Evolutionary conservation across 2,797 vertebrate species (phyloP).

Genomic region (Propithecus deckenii): DNA sequence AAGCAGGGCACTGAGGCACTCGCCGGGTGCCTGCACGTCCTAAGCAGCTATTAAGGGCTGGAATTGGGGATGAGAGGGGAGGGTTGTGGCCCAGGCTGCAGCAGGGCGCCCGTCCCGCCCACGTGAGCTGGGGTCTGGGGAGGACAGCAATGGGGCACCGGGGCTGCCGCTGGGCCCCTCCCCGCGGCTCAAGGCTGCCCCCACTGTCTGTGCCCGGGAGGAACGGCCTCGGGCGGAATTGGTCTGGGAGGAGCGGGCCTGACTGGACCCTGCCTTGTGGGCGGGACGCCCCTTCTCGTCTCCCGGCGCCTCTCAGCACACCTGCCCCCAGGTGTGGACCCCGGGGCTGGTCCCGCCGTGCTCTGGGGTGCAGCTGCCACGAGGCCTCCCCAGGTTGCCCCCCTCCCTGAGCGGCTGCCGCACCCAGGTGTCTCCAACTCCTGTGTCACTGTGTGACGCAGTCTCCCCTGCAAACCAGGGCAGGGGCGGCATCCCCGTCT

Average conservation of each 20-base stretch:
- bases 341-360: background rate
- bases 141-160: fast-evolving
- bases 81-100: background rate
- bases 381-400: background rate
- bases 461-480: background rate
- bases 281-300: fast-evolving
- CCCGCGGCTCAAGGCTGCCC: too few species aligned
- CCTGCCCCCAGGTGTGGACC: fast-evolving
- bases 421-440: background rate
- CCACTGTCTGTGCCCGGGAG: too few species aligned
- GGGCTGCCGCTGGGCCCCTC: background rate
- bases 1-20: background rate
- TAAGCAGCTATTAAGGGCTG: background rate
- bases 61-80: background rate
- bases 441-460: fast-evolving
- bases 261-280: background rate
- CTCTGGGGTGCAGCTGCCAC: background rate
- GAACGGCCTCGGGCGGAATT: background rate
- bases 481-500: background rate
- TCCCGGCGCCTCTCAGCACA: background rate
- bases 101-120: background rate
- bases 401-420: background rate
- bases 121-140: background rate
- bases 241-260: background rate
- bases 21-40: background rate